Base-by-base conservation (phyloP, 2,888 invertebrate genomes). In the Oscheius sp. region DNA sequence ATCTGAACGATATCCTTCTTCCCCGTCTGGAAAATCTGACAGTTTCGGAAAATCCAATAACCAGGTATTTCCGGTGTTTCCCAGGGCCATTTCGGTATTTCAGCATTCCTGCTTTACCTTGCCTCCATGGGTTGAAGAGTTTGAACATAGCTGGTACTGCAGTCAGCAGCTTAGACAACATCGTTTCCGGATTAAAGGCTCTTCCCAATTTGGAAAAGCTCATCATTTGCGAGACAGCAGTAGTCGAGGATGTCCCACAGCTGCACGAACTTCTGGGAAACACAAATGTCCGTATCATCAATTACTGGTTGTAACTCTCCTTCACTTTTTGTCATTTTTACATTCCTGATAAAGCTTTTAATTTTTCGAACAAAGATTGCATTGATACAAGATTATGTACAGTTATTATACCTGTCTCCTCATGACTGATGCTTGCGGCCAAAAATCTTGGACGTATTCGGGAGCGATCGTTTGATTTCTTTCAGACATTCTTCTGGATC, bases 391-490 rank as follows among this genome's bases (percentile, higher is more conserved):
- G 53, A 29, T 7, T 53, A 53, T n/a, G 53, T 53, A 53, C 53
- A 21, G 29, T 53, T 4, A 53, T 53, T 53, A 53, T 53, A n/a
- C 53, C 29, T 53, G n/a, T 53, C 29, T 21, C 53, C 53, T 58
- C 4, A 58, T 58, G 11, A 11, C 58, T 11, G 58, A 11, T 58
- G 32, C 29, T 58, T 5, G 11, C 11, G 63, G 1, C 48, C 48
- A 42, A 75, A 71, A 32, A 79, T n/a, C 57, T 81, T 81, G 42
- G 80, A 77, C 0, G 82, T 81, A 70, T 79, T 83, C n/a, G 84
- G 84, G 29, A 84, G 66, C 9, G 83, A 76, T 32, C 74, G 76
- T 59, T 82, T 83, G 73, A 85, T 74, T 4, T 82, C 84, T 57
- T 76, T 77, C 11, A 81, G 35, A 60, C 85, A 85, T 10, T 72